Conservation (phyloP, 1,140 invertebrate species). For the Ceratoteleas bidentatus region DNA sequence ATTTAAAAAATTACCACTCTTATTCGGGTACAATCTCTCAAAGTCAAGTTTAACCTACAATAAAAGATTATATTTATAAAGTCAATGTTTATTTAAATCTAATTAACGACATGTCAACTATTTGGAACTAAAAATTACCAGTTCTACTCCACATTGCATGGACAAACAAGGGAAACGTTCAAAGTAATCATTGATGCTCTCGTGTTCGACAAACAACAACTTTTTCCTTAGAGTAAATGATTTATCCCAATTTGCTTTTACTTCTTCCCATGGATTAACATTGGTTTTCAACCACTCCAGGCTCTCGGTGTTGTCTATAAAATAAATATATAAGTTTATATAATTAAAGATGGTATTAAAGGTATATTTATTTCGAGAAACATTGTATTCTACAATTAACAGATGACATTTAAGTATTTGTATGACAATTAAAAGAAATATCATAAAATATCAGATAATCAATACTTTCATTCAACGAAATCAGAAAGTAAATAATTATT, state of each 20-base stretch:
- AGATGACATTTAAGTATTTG: no score
- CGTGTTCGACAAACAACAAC: background rate
- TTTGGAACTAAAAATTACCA: slow-evolving; percentile 1
- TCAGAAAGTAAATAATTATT: background rate
- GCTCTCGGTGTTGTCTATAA: background rate
- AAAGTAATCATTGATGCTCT: background rate
- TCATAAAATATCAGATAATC: no score
- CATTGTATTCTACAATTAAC: no score
- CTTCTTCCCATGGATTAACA: background rate
- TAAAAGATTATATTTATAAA: background rate
- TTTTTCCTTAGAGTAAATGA: background rate
- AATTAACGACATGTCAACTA: background rate
- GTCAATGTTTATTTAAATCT: background rate
- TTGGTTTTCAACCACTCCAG: background rate
- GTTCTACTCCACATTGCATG: background rate
- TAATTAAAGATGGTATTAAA: background rate
- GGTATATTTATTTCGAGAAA: no score
- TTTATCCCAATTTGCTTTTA: background rate
- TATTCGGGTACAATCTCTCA: background rate
- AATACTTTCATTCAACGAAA: no score
- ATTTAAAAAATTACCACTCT: background rate
- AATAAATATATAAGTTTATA: background rate
- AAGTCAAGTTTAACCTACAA: background rate
- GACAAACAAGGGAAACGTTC: slow-evolving; percentile 3
- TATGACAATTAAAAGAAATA: no score